phyloP scores from a whole-genome alignment of 2,888 invertebrate genomes.

The Lumbricus terrestris region DNA sequence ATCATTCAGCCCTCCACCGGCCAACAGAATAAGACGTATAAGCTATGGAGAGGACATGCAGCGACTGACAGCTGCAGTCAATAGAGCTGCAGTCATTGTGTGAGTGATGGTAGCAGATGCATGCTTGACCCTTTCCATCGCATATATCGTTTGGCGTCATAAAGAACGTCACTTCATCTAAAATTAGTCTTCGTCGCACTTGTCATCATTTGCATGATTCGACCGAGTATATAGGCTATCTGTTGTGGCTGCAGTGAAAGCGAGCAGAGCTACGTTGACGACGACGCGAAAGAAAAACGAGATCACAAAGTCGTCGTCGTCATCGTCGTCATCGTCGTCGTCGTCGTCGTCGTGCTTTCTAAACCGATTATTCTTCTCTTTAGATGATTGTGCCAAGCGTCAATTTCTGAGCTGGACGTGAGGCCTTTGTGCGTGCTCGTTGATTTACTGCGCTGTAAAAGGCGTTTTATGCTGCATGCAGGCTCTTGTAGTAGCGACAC shows the following conservation, averaged over 20 bases:
- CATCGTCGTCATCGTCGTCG: no score
- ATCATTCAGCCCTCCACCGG: neutral
- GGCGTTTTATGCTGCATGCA: neutral
- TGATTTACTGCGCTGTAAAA: constrained; percentile 3
- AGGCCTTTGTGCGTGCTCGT: neutral
- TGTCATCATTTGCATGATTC: neutral
- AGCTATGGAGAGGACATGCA: neutral
- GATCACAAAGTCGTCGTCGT: neutral
- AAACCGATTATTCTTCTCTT: neutral
- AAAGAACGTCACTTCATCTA: neutral
- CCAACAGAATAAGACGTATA: no score
- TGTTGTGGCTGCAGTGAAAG: neutral
- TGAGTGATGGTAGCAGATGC: neutral
- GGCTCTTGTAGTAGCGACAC: neutral
- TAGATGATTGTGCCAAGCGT: constrained; percentile 3
- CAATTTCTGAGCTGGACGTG: constrained; percentile 3
- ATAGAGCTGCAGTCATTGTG: neutral
- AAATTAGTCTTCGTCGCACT: neutral
- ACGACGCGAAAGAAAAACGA: constrained; percentile 3
- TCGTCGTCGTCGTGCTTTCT: neutral
- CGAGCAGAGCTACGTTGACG: neutral
- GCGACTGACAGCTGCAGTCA: neutral
- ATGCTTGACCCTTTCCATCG: neutral
- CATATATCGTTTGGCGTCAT: neutral
- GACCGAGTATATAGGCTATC: no score